These are phyloP conservation scores for Argya squamiceps DNA, from an alignment of 2,797 vertebrate genomes.

Conservation along the genomic window DNA sequence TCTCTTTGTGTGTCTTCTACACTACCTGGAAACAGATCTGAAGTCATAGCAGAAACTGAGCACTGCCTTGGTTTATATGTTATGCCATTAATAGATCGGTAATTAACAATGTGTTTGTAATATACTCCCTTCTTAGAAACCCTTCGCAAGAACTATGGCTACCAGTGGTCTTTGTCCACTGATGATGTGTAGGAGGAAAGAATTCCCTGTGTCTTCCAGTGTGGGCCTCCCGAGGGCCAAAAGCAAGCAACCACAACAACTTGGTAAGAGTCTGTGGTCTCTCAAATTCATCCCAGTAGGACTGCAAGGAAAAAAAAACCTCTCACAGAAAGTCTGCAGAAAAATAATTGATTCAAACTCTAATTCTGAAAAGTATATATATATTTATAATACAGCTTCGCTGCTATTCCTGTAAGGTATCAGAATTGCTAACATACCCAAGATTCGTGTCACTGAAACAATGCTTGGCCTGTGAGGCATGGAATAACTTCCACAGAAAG, in stretches of 20 bases:
- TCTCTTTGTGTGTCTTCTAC: neutral
- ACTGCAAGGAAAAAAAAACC: neutral
- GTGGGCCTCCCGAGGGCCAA: neutral
- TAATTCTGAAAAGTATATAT: neutral
- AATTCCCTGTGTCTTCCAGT: neutral
- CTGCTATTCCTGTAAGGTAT: neutral
- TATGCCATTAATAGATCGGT: neutral
- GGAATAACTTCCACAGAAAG: neutral
- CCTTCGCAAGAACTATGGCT: neutral
- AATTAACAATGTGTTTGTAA: neutral
- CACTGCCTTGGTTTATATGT: neutral
- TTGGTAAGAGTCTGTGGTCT: neutral
- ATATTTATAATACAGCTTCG: neutral
- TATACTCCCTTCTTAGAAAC: neutral
- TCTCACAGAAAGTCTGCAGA: neutral
- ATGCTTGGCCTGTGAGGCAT: neutral
- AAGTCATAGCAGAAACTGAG: neutral
- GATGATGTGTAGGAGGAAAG: neutral
- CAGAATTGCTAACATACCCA: neutral
- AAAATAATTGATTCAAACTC: neutral
- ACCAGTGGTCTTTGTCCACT: neutral
- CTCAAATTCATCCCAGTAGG: neutral
- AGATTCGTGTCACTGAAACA: neutral
- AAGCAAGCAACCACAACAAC: neutral
- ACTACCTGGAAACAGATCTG: neutral